Evolutionary conservation across 1,140 invertebrate genomes (phyloP), one percentile per base, ranked within the genome.

Genomic region (Drosophila rufa): DNA sequence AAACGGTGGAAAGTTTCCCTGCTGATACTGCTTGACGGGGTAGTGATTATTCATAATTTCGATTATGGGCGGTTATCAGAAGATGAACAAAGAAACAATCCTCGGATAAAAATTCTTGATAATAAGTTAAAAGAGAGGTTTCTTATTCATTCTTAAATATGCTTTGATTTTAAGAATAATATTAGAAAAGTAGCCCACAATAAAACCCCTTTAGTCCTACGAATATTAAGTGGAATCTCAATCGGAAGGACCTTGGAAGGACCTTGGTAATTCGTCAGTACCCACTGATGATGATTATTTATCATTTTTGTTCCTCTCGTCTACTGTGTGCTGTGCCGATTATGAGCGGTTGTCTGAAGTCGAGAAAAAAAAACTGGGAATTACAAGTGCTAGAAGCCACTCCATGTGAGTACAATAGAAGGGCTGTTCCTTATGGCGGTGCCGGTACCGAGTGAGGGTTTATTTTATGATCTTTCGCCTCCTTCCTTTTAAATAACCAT

Each of bases 401-500:
- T 33, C 17, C 19, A 22, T 19, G 46, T 25, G n/a, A 14, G 22
- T 38, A 25, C 38, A 36, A 46, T 22, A 36, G 43, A 70, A 70
- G 40, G 33, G 40, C 62, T 47, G 25, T 27, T 22, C 22, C 57
- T 71, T 50, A 70, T 38, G 51, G 51, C 38, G 51, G 33, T 55
- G 14, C 51, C 38, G 38, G 65, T 40, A 19, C n/a, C 19, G 27
- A 30, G 19, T 19, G 67, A 73, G 43, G 66, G 69, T 58, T 71
- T 53, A 15, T 45, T 73, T 73, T 59, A 50, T 25, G 53, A 57
- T 50, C 33, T 38, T 27, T 43, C 50, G 53, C 53, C 69, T 43
- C 19, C 46, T 86, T 87, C 68, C 68, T 42, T 53, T 75, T 70
- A 61, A 87, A 76, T 46, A 42, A 53, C 65, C 79, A 71, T 85